Evolutionary conservation across 1,140 invertebrate genomes (phyloP), one percentile per base, ranked within the genome.

Genomic region (Megathymus violae): DNA sequence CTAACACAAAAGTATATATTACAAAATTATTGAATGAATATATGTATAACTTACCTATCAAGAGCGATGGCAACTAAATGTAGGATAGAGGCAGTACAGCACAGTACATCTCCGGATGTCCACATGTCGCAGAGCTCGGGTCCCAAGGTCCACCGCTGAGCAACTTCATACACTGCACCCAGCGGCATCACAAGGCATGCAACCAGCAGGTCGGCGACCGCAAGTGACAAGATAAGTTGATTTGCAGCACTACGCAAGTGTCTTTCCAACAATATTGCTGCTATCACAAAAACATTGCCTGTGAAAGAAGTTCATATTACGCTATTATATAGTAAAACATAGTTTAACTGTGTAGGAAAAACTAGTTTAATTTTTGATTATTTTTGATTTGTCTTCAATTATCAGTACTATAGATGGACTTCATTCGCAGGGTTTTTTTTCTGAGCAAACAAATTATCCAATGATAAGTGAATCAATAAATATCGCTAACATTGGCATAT

Each of bases 241-340:
- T 97, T 97, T 27, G 96, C 96, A 4, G 97, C 96, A 71, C 94
- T 96, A 74, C 96, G 96, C 22, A 99, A 91, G 83, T 97, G 97
- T 51, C 96, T 92, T 83, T 99, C 97, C 41, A 98, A 89, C 17
- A 98, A 90, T 73, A 99, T 97, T 25, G 97, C 97, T n/a, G 96
- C 95, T 91, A 99, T 98, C 47, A 98, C 97, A 91, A 98, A 98
- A 11, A 98, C 95, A 87, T 98, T 99, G 15, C 98, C 98, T 96
- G 88, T 13, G 80, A 91, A 62, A 25, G 62, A 50, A 31, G n/a
- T n/a, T n/a, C n/a, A n/a, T n/a, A n/a, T n/a, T n/a, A n/a, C n/a
- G n/a, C n/a, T n/a, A n/a, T n/a, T n/a, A n/a, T n/a, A n/a, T n/a
- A n/a, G n/a, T n/a, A n/a, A n/a, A n/a, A n/a, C n/a, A n/a, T n/a